Base-by-base conservation (phyloP, 1,140 invertebrate genomes). In the Cotesia chilonis region DNA sequence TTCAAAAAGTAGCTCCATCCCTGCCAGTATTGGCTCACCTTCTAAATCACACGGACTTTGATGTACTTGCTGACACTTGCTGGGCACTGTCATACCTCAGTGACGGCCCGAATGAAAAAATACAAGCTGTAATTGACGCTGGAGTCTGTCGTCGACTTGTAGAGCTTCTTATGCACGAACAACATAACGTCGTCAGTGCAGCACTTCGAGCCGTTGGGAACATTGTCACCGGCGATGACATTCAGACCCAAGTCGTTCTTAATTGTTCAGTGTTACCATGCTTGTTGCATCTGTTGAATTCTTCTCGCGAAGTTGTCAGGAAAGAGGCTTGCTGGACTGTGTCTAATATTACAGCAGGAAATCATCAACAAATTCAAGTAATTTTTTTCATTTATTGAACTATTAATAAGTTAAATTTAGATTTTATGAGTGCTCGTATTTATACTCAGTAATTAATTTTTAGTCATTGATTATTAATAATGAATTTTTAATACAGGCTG, bases 291-390 rank as follows among this genome's bases (percentile, higher is more conserved):
- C 88, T 99, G 37, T 88, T 99, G 59, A 90, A 89, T 59, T 93
- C 92, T 6, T 81, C 89, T 51, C 94, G 94, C 79, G 97, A 99
- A 86, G 91, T 92, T 35, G 92, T 98, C 60, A 90, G 94, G 66
- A 99, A 99, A 89, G 98, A 99, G 87, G 96, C 97, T 4, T 98
- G 96, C 83, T 99, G 98, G 97, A 98, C 97, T 57, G 93, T 99
- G 75, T 98, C 96, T 52, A 99, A 99, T 87, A 98, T 99, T 66
- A 98, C 97, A 3, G 97, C 97, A 68, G 97, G 98, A 63, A 99
- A 98, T 88, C 90, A 94, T 61, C 91, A 92, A 78, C 98, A 99
- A 88, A 97, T 98, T 77, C 94, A 95, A 88, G 92, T 93, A 76
- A 64, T 64, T 72, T 36, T 51, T 54, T 28, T 68, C 20, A 55